Conservation (phyloP, 2,797 vertebrate genomes). For the Limosa lapponica region DNA sequence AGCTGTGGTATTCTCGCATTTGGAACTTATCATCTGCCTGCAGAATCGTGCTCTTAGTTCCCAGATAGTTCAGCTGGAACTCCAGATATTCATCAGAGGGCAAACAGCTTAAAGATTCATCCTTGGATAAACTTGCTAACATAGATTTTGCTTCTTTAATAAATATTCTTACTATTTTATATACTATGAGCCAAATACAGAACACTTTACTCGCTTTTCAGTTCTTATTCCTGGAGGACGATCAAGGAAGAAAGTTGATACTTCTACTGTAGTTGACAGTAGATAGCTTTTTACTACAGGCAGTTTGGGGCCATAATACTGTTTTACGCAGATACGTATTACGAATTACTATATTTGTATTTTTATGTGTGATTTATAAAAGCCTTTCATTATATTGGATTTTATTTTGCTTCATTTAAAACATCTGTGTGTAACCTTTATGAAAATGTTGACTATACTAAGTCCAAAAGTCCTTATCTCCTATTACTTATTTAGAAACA, state of each 20-base stretch:
- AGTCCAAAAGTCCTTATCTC: background rate
- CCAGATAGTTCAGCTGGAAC: background rate
- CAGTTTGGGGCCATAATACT: background rate
- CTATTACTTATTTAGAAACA: background rate
- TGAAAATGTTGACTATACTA: background rate
- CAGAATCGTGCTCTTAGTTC: background rate
- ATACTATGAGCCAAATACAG: background rate
- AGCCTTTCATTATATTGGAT: background rate
- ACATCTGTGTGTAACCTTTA: background rate
- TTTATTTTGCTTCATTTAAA: background rate
- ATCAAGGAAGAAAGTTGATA: slow-evolving; percentile 37
- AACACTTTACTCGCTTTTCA: background rate
- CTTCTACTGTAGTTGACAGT: slow-evolving; percentile 27
- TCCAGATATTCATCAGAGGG: background rate
- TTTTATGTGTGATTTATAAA: background rate
- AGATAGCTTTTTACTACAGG: slow-evolving; percentile 35
- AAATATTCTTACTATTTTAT: background rate
- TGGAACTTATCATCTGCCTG: background rate
- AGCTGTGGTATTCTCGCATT: background rate
- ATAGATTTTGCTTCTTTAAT: background rate
- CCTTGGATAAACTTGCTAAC: background rate
- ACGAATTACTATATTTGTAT: background rate
- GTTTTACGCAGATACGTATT: background rate
- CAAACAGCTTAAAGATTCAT: background rate
- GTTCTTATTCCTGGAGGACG: background rate